These are phyloP conservation scores for Cheilosia variabilis DNA, from an alignment of 2,888 invertebrate genomes.

Conservation along the genomic window DNA sequence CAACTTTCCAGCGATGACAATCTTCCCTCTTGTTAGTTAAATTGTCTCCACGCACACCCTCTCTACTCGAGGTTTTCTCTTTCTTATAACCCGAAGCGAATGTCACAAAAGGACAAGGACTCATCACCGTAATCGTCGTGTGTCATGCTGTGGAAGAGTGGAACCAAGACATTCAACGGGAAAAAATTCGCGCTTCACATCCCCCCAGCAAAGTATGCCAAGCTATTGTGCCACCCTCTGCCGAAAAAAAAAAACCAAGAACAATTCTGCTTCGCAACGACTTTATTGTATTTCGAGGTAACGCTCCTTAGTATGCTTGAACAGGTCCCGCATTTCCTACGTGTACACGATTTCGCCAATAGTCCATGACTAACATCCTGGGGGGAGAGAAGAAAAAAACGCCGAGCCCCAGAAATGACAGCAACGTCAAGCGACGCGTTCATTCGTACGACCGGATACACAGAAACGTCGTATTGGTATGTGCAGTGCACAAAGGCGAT, in stretches of 20 bases:
- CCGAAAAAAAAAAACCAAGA: not conserved
- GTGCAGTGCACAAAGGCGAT: constrained; percentile 6
- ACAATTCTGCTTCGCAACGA: constrained; percentile 25
- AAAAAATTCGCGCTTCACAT: constrained; percentile 16
- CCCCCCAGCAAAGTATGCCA: constrained; percentile 8
- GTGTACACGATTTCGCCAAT: constrained; percentile 43
- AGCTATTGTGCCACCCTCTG: not conserved
- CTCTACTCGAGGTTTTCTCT: not conserved
- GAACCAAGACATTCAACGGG: constrained; percentile 18
- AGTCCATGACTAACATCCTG: constrained; percentile 47
- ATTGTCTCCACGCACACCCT: not conserved
- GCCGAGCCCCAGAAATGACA: constrained; percentile 8
- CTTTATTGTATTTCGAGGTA: constrained; percentile 55
- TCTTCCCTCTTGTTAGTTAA: too few species aligned
- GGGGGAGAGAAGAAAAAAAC: not conserved
- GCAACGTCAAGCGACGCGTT: constrained; percentile 44
- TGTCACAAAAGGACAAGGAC: constrained; percentile 41
- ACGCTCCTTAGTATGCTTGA: constrained; percentile 66
- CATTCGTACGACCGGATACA: constrained; percentile 48
- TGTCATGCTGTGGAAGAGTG: constrained; percentile 29
- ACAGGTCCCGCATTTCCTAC: constrained; percentile 36
- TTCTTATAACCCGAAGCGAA: constrained; percentile 13
- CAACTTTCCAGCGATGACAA: too few species aligned
- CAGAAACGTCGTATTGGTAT: constrained; percentile 7
- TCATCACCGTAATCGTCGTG: constrained; percentile 51